Conservation (phyloP, 2,888 invertebrate species). For the Noctua comes region DNA sequence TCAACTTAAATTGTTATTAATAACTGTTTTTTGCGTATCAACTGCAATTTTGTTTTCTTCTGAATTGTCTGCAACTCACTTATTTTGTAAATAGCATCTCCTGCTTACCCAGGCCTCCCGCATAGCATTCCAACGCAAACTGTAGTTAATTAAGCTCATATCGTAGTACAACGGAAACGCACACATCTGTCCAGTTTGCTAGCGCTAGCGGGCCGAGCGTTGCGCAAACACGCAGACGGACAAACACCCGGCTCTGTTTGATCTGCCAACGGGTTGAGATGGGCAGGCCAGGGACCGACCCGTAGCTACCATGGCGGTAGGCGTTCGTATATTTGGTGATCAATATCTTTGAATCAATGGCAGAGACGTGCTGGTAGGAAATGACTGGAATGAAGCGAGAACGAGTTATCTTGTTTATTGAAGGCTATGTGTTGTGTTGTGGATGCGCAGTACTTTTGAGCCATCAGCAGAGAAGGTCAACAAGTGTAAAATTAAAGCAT, state of each 20-base stretch:
- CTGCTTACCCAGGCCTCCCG: slow-evolving; percentile 22
- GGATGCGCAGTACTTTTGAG: background rate
- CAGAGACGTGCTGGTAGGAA: slow-evolving; percentile 14
- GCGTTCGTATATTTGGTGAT: slow-evolving; percentile 49
- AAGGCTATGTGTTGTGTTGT: background rate
- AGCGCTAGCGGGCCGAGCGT: slow-evolving; percentile 64
- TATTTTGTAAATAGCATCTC: background rate
- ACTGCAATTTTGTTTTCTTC: background rate
- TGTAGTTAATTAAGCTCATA: slow-evolving; percentile 45
- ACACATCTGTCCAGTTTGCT: slow-evolving; percentile 59
- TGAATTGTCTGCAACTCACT: background rate
- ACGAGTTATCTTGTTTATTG: background rate
- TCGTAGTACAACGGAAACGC: slow-evolving; percentile 61
- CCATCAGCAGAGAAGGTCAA: background rate
- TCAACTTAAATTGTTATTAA: background rate
- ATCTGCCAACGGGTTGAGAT: slow-evolving; percentile 76
- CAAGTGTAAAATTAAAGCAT: background rate
- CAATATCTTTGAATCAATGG: slow-evolving; percentile 51
- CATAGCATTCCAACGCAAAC: slow-evolving; percentile 32
- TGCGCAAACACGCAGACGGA: slow-evolving; percentile 79
- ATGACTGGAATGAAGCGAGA: background rate
- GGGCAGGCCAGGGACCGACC: slow-evolving; percentile 40
- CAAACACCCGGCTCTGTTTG: slow-evolving; percentile 81
- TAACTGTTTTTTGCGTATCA: background rate
- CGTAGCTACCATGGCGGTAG: slow-evolving; percentile 47